phyloP scores from a whole-genome alignment of 1,140 invertebrate species.

The Ooceraea biroi region DNA sequence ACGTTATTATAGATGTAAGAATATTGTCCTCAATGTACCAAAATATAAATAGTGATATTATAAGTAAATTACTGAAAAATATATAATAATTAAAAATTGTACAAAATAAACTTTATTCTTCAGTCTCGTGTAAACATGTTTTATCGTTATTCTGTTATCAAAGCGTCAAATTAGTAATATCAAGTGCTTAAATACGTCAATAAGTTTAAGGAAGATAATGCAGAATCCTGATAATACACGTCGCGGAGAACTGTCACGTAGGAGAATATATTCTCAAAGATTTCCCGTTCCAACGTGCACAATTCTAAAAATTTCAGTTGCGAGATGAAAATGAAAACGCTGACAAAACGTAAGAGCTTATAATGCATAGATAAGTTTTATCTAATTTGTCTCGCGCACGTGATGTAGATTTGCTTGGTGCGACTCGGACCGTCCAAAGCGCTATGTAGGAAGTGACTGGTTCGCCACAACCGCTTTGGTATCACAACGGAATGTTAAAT shows the following conservation, averaged over 20 bases:
- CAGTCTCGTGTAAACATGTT: no score
- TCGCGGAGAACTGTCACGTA: not conserved
- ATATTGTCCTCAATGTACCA: no score
- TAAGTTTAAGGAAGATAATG: not conserved
- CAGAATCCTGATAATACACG: not conserved
- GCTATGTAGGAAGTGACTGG: slow-evolving; percentile 66
- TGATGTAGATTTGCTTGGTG: not conserved
- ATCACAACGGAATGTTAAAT: slow-evolving; percentile 77
- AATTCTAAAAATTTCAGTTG: not conserved
- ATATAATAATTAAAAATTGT: not conserved
- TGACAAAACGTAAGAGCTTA: not conserved
- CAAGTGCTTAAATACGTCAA: not conserved
- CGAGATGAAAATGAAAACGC: not conserved
- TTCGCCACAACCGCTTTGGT: slow-evolving; percentile 57
- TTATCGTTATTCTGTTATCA: no score
- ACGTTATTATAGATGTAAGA: no score
- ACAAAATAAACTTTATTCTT: no score
- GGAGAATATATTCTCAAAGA: not conserved
- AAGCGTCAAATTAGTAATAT: not conserved
- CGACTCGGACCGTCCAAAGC: not conserved
- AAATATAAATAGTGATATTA: no score
- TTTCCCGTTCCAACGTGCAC: not conserved
- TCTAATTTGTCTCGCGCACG: not conserved
- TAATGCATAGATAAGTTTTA: not conserved
- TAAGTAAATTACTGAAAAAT: not conserved